phyloP scores from a whole-genome alignment of 2,797 vertebrate species.

The Rhadinocentrus ornatus region DNA sequence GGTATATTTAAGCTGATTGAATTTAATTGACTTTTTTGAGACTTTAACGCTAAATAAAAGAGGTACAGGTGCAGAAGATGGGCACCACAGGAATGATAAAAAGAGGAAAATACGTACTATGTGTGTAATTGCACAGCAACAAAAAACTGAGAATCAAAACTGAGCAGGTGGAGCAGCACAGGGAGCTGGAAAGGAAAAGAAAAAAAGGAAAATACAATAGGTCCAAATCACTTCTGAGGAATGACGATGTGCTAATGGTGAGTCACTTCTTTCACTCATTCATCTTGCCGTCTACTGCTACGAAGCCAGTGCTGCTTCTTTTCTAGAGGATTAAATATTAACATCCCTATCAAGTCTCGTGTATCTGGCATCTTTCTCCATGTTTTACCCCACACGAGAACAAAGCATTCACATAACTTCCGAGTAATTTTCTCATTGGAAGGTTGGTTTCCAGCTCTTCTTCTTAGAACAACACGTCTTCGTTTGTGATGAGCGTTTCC shows the following conservation, averaged over 20 bases:
- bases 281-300: slow-evolving; percentile 51
- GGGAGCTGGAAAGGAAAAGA: slow-evolving; percentile 18
- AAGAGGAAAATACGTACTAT: neutral
- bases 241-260: slow-evolving; percentile 16
- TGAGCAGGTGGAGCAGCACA: slow-evolving; percentile 5
- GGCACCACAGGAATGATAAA: slow-evolving; percentile 9
- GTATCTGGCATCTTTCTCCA: slow-evolving; percentile 22
- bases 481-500: slow-evolving; percentile 96
- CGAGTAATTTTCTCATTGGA: neutral
- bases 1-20: neutral
- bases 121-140: slow-evolving; percentile 21
- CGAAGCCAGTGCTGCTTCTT: slow-evolving; percentile 32
- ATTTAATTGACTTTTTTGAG: neutral
- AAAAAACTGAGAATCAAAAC: slow-evolving; percentile 10
- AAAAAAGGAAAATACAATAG: slow-evolving; percentile 46
- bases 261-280: slow-evolving; percentile 37
- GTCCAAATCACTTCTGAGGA: slow-evolving; percentile 60
- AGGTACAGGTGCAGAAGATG: slow-evolving; percentile 10
- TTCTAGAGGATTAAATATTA: slow-evolving; percentile 23
- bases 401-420: slow-evolving; percentile 2
- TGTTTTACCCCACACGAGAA: slow-evolving; percentile 9
- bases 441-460: neutral
- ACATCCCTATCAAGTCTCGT: neutral
- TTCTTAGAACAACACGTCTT: slow-evolving; percentile 96
- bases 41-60: neutral